Evolutionary conservation across 2,888 invertebrate species (phyloP).

Genomic region (Ecliptopera silaceata): DNA sequence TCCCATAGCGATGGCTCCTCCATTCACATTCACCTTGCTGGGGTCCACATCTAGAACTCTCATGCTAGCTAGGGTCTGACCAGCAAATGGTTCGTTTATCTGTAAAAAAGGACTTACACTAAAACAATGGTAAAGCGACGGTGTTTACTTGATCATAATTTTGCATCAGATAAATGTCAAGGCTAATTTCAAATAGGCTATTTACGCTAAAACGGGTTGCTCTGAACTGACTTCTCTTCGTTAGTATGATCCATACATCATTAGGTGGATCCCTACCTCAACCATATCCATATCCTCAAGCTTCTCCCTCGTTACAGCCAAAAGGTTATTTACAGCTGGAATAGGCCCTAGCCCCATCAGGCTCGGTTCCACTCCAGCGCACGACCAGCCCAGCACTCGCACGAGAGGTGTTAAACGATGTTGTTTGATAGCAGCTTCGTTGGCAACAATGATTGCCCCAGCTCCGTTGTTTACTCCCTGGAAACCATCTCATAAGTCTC

Average conservation of each 20-base stretch:
- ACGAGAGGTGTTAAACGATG: slow-evolving; percentile 92
- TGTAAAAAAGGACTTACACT: too few relatives aligned
- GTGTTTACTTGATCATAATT: too few relatives aligned
- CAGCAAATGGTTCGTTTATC: slow-evolving; percentile 99
- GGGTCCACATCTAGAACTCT: slow-evolving; percentile 93
- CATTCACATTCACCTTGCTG: slow-evolving; percentile 94
- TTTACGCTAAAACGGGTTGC: too few relatives aligned
- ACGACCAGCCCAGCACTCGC: slow-evolving; percentile 92
- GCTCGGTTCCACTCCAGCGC: slow-evolving; percentile 95
- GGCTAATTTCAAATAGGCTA: too few relatives aligned
- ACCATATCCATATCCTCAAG: slow-evolving; percentile 94
- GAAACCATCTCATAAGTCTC: too few relatives aligned
- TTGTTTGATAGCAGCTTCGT: slow-evolving; percentile 91
- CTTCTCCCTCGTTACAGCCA: slow-evolving; percentile 88
- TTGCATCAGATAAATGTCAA: too few relatives aligned
- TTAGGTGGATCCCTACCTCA: slow-evolving; percentile 91
- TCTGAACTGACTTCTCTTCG: too few relatives aligned
- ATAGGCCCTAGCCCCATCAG: slow-evolving; percentile 99
- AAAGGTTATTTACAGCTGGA: slow-evolving; percentile 93
- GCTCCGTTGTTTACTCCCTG: slow-evolving; percentile 98
- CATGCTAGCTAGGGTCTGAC: slow-evolving; percentile 95
- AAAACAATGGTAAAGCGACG: too few relatives aligned
- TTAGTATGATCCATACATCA: too few relatives aligned
- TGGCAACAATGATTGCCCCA: slow-evolving; percentile 93
- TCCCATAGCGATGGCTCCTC: slow-evolving; percentile 97